A percentile compares a stretch with the other conserved stretches of the same genome.
Conservation (phyloP, 2,888 invertebrate species). For the Gryllus longicercus region DNA sequence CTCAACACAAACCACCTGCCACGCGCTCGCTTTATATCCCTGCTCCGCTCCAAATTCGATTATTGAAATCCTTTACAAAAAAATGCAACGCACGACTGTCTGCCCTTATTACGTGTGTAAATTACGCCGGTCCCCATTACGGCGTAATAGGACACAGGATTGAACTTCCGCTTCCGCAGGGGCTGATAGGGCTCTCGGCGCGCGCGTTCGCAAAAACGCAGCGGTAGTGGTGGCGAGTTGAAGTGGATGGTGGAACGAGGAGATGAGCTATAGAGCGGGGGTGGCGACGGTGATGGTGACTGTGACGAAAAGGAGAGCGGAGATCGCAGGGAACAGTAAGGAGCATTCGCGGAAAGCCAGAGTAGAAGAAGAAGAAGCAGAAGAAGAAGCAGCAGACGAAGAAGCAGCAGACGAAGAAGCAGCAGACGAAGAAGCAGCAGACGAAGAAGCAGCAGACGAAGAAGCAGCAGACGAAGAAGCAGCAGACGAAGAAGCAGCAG, state of each 20-base stretch:
- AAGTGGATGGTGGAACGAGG: too few relatives aligned
- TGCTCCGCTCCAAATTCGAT: not conserved
- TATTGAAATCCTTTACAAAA: constrained; percentile 17
- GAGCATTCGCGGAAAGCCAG: not conserved
- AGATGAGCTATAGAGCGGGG: too few relatives aligned
- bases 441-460: not conserved
- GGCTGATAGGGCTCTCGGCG: too few relatives aligned
- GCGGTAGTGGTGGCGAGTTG: too few relatives aligned
- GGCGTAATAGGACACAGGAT: too few relatives aligned
- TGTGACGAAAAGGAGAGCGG: not conserved
- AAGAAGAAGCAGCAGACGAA: not conserved
- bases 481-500: not conserved
- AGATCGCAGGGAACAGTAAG: not conserved
- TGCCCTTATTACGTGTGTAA: too few relatives aligned
- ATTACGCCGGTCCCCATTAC: too few relatives aligned
- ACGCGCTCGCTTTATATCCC: not conserved
- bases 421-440: not conserved
- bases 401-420: not conserved
- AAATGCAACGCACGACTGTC: not conserved
- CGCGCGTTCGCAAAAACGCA: too few relatives aligned
- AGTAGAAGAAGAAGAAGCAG: not conserved
- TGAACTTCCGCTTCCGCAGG: too few relatives aligned
- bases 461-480: too few relatives aligned
- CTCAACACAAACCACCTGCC: constrained; percentile 17
- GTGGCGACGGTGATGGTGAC: not conserved